Conservation (phyloP, 2,888 invertebrate species). For the Drosophila formosana region DNA sequence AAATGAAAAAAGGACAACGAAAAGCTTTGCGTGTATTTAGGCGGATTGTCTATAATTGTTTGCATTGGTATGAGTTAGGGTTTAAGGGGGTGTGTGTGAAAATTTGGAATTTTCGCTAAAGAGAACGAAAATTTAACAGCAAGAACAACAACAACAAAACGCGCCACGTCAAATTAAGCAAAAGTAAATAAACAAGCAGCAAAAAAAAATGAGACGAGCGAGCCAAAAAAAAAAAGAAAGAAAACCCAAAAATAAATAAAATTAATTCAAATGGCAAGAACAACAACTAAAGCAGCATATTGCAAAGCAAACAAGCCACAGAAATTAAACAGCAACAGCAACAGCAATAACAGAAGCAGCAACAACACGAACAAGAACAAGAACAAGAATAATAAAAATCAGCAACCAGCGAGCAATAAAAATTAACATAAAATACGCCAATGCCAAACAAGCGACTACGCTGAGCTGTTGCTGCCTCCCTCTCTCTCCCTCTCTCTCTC, state of each 20-base stretch:
- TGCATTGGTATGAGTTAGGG: slow-evolving; percentile 13
- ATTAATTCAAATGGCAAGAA: slow-evolving; percentile 72
- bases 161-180: slow-evolving; percentile 60
- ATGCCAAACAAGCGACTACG: slow-evolving; percentile 45
- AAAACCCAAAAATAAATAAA: slow-evolving; percentile 66
- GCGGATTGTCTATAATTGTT: slow-evolving; percentile 54
- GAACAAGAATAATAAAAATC: slow-evolving; percentile 65
- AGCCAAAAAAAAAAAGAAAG: slow-evolving; percentile 5
- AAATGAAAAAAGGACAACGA: slow-evolving; percentile 33
- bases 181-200: slow-evolving; percentile 62
- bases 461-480: neutral
- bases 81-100: slow-evolving; percentile 9
- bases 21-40: slow-evolving; percentile 59
- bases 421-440: slow-evolving; percentile 74
- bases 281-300: slow-evolving; percentile 33
- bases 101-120: slow-evolving; percentile 15
- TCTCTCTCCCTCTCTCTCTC: neutral
- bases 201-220: slow-evolving; percentile 9
- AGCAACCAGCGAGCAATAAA: slow-evolving; percentile 65
- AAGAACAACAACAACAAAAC: slow-evolving; percentile 20
- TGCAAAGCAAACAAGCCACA: slow-evolving; percentile 30
- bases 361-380: slow-evolving; percentile 35
- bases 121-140: slow-evolving; percentile 38
- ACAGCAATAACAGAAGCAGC: slow-evolving; percentile 16
- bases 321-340: slow-evolving; percentile 31